phyloP scores from a whole-genome alignment of 2,888 invertebrate genomes.

The Pandemis heparana region DNA sequence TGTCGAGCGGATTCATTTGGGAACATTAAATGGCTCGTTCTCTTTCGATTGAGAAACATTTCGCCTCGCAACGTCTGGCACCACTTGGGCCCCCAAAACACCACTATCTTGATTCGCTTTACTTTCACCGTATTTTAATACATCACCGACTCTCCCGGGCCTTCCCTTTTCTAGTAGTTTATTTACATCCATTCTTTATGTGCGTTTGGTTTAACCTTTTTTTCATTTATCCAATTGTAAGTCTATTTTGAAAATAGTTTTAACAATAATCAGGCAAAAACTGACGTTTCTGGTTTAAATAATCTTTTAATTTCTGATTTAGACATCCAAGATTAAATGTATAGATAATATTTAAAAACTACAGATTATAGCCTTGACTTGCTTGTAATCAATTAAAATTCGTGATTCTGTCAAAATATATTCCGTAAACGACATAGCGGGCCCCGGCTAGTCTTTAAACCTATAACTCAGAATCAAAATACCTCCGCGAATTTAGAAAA shows the following conservation, averaged over 20 bases:
- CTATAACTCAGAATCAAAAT: too few species aligned
- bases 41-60: slow-evolving; percentile 27
- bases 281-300: too few species aligned
- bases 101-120: slow-evolving; percentile 37
- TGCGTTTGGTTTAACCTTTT: slow-evolving; percentile 19
- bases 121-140: slow-evolving; percentile 36
- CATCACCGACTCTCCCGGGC: slow-evolving; percentile 34
- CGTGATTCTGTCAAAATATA: too few species aligned
- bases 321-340: too few species aligned
- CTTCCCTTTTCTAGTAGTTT: slow-evolving; percentile 40
- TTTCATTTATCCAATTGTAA: slow-evolving; percentile 16
- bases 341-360: too few species aligned
- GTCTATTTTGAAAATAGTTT: not conserved
- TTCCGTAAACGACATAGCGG: too few species aligned
- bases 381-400: too few species aligned
- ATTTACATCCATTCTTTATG: slow-evolving; percentile 38
- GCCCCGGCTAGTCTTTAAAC: too few species aligned
- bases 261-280: too few species aligned
- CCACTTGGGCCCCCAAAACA: slow-evolving; percentile 27
- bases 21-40: slow-evolving; percentile 20
- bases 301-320: too few species aligned
- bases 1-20: not conserved
- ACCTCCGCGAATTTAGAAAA: not conserved
- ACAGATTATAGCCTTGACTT: too few species aligned
- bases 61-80: slow-evolving; percentile 12